Evolutionary conservation across 1,140 invertebrate species (phyloP).

Genomic region (Harpegnathos saltator): DNA sequence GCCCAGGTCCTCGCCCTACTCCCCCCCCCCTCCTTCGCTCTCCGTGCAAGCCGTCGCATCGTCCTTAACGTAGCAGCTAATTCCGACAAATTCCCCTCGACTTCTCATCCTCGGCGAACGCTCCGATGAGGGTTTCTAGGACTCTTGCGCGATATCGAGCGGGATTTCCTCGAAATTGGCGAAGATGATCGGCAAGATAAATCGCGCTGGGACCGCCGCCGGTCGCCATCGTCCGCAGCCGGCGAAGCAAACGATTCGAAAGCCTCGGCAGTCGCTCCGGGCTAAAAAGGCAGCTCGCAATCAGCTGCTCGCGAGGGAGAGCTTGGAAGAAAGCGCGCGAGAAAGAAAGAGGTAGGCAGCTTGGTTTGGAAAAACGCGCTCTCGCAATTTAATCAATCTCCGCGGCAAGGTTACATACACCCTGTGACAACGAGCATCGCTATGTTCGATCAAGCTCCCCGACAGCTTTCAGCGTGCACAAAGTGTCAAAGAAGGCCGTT

Average conservation of each 20-base stretch:
- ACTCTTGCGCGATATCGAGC: no score
- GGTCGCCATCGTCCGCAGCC: no score
- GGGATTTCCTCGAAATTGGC: no score
- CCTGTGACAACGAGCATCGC: slow-evolving; percentile 50
- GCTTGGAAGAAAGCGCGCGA: neutral
- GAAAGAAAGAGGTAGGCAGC: neutral
- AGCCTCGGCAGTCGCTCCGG: neutral
- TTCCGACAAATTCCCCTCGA: no score
- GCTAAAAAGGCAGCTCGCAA: slow-evolving; percentile 51
- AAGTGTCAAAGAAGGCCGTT: slow-evolving; percentile 58
- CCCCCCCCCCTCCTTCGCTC: no score
- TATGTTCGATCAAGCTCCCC: slow-evolving; percentile 53
- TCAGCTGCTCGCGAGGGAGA: slow-evolving; percentile 11
- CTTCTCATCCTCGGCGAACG: no score
- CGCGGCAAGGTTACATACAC: slow-evolving; percentile 50
- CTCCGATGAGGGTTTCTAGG: no score
- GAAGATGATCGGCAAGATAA: no score
- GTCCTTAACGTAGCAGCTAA: no score
- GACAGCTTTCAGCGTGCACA: slow-evolving; percentile 47
- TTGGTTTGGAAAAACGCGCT: slow-evolving; percentile 27
- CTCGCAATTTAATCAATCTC: slow-evolving; percentile 62
- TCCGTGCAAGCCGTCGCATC: no score
- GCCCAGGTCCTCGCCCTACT: no score
- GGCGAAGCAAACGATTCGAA: slow-evolving; percentile 10
- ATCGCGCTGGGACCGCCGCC: no score